Evolutionary conservation across 2,797 vertebrate species (phyloP), one percentile per base, ranked within the genome.

Genomic region (Anableps anableps): DNA sequence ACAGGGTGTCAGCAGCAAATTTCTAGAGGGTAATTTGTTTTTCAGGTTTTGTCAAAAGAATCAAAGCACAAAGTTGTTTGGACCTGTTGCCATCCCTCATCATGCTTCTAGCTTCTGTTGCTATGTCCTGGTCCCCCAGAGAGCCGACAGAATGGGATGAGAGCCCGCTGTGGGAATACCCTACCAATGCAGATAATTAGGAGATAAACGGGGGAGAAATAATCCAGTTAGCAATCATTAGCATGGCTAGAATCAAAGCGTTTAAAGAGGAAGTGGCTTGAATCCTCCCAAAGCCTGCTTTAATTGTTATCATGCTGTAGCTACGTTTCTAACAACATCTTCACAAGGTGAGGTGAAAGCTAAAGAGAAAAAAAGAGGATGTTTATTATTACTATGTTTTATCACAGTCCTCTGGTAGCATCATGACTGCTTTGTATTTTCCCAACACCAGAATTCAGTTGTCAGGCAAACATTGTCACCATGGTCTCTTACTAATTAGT

Each of bases 221-320:
- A 93, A 94, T 94, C 92, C 91, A 92, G 92, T 93, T 92, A 93
- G 38, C 74, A 77, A 80, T 92, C 91, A 93, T 91, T 80, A 88
- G 81, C 85, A 91, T 82, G 78, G 31, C 76, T 50, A 76, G 3
- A 66, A 86, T 85, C 76, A 82, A 85, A 82, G 82, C 66, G 72
- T 90, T 80, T 78, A 72, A 78, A 84, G 81, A 88, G 74, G 84
- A 90, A 90, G 81, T 64, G 80, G 73, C 83, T 86, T 84, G 81
- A 83, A 87, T 86, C 84, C 80, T 79, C 72, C 78, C 62, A 84
- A 86, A 87, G 80, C 76, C 77, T 45, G 26, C 23, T 85, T 71
- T 86, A 88, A 92, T 87, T 88, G 23, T 16, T 19, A 9, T 36
- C 58, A 34, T 21, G 8, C 41, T 62, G 75, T 51, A 41, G 62